These are phyloP conservation scores for Synanthedon vespiformis DNA, from an alignment of 2,888 invertebrate species.

Conservation along the genomic window DNA sequence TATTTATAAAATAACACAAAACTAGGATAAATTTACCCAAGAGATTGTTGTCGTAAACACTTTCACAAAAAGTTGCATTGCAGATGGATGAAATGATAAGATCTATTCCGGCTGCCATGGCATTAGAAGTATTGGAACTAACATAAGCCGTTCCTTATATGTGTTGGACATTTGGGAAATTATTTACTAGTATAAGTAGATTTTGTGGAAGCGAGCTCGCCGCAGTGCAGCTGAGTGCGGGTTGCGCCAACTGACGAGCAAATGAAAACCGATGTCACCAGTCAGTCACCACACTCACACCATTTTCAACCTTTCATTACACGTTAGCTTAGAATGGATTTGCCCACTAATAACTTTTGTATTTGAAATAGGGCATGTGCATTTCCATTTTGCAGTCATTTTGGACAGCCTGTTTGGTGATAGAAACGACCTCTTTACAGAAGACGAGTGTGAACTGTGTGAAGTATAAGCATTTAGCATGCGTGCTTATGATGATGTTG, in stretches of 20 bases:
- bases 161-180: background rate
- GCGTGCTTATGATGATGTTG: no score
- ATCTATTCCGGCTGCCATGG: conserved; percentile 46
- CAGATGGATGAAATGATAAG: conserved; percentile 53
- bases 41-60: conserved; percentile 38
- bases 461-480: no score
- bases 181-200: conserved; percentile 6
- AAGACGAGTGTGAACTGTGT: no score
- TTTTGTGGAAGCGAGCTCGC: conserved; percentile 8
- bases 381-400: no score
- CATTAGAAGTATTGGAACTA: conserved; percentile 15
- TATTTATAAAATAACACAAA: background rate
- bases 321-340: conserved; percentile 25
- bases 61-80: conserved; percentile 50
- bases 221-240: conserved; percentile 7
- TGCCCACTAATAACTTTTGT: conserved; percentile 12
- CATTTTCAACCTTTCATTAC: conserved; percentile 12
- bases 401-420: background rate
- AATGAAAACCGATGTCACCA: background rate
- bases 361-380: background rate
- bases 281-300: background rate
- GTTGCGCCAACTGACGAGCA: conserved; percentile 4
- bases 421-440: background rate
- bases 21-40: conserved; percentile 17
- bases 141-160: conserved; percentile 6